A percentile compares a stretch with the other conserved stretches of the same genome.
These are phyloP conservation scores for Columba guinea DNA, from an alignment of 2,797 vertebrate genomes.

Conservation along the genomic window DNA sequence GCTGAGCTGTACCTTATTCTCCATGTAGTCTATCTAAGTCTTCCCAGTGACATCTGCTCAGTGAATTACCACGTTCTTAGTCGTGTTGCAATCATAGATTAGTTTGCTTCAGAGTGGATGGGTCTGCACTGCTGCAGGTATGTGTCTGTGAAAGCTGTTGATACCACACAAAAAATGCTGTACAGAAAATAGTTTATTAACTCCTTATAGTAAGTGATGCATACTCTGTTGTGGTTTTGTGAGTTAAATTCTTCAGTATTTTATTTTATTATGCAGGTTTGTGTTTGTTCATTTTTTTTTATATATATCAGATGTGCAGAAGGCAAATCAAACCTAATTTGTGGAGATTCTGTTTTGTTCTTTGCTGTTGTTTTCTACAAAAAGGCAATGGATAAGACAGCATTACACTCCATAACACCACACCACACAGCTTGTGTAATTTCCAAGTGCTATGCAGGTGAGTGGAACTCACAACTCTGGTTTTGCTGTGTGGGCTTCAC, in stretches of 20 bases:
- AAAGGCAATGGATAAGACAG: not conserved
- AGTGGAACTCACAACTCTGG: accelerated
- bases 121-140: not conserved
- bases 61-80: not conserved
- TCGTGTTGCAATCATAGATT: not conserved
- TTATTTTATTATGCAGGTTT: not conserved
- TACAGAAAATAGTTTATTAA: not conserved
- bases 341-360: not conserved
- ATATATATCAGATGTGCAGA: not conserved
- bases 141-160: not conserved
- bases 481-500: not conserved
- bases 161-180: not conserved
- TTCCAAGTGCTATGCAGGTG: not conserved
- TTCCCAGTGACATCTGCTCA: not conserved
- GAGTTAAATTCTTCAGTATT: not conserved
- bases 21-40: not conserved
- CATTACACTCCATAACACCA: not conserved
- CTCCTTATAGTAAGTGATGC: not conserved
- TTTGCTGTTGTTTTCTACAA: not conserved
- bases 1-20: not conserved
- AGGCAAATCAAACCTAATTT: not conserved
- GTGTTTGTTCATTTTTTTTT: not conserved
- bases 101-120: not conserved
- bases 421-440: not conserved
- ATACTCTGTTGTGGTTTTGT: not conserved